phyloP scores from a whole-genome alignment of 2,888 invertebrate genomes.

The Protodeltote pygarga region DNA sequence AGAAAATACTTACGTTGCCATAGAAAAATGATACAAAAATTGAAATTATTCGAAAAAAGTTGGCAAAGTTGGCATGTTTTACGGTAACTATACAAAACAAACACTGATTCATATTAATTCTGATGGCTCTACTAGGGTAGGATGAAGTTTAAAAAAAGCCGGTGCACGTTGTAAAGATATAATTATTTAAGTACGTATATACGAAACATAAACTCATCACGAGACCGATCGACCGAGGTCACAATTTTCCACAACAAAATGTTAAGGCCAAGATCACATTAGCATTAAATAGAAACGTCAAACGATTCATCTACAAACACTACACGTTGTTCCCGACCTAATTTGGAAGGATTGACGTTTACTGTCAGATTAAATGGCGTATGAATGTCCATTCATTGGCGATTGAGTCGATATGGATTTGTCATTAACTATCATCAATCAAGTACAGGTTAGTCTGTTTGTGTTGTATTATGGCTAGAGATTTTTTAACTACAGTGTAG shows the following conservation, averaged over 20 bases:
- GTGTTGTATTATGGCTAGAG: background rate
- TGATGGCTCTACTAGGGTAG: no score
- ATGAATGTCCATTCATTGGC: conserved; percentile 34
- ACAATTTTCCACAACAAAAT: conserved; percentile 2
- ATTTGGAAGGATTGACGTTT: conserved; percentile 55
- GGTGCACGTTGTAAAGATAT: no score
- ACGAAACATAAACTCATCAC: no score
- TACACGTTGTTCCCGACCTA: conserved; percentile 33
- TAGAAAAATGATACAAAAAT: no score
- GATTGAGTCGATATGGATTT: conserved; percentile 34
- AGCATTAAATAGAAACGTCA: conserved; percentile 26
- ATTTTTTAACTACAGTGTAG: background rate
- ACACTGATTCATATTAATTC: no score
- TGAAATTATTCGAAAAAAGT: no score
- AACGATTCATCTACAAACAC: conserved; percentile 23
- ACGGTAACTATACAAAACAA: no score
- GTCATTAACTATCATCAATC: conserved; percentile 52
- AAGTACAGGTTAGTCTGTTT: conserved; percentile 8
- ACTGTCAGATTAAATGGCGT: conserved; percentile 29
- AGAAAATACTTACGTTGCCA: no score
- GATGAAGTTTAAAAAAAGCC: no score
- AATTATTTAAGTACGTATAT: no score
- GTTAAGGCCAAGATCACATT: conserved; percentile 38
- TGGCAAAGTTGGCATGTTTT: no score
- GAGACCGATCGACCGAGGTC: background rate